A percentile compares a stretch with the other conserved stretches of the same genome.
Conservation (phyloP, 2,797 vertebrate species). For the Sebastes cheni region DNA sequence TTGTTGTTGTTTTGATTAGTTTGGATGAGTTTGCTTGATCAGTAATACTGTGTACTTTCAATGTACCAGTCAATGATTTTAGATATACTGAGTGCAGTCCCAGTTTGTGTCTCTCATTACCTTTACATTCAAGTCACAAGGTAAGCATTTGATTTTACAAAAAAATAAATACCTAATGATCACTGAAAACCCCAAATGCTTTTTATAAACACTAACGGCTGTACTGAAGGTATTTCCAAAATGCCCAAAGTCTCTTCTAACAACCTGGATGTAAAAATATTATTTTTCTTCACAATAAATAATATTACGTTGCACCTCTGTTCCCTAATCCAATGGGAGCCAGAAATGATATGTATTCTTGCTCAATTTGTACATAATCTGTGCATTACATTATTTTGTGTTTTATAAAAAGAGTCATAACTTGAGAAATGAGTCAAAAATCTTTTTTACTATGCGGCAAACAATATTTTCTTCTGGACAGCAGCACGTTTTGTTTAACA, state of each 20-base stretch:
- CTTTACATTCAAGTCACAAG: neutral
- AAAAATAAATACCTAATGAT: neutral
- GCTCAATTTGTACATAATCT: neutral
- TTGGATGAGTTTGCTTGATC: neutral
- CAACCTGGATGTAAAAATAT: neutral
- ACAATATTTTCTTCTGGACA: neutral
- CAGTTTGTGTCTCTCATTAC: neutral
- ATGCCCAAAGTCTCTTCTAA: neutral
- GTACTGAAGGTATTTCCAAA: neutral
- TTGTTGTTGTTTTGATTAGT: neutral
- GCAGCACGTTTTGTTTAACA: neutral
- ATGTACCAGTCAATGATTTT: neutral
- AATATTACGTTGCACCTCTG: neutral
- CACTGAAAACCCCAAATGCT: neutral
- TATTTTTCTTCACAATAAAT: neutral
- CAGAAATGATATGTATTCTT: rapidly evolving
- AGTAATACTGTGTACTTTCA: neutral
- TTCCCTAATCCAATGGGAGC: neutral
- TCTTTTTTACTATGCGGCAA: no score
- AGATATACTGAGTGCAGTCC: neutral
- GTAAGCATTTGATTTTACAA: neutral
- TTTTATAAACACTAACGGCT: no score
- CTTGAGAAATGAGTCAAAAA: neutral
- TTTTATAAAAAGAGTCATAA: neutral
- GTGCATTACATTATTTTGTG: neutral